phyloP scores from a whole-genome alignment of 92 coral and sea anemone species.

The Isaurus tuberculatus region DNA sequence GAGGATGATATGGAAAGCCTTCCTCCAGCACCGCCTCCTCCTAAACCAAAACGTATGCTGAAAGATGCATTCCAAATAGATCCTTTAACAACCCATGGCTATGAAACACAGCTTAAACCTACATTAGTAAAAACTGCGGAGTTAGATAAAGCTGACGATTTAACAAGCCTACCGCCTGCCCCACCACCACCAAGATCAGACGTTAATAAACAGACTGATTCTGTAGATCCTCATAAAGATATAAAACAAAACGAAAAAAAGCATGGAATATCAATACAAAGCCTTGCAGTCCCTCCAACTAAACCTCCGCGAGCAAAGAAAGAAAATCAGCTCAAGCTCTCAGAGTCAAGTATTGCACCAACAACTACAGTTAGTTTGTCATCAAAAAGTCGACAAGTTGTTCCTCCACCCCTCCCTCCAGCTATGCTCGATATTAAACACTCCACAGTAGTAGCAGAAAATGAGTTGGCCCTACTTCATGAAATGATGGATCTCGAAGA shows the following conservation, averaged over 20 bases:
- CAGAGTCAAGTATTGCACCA: not conserved
- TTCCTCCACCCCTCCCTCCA: slow-evolving; percentile 26
- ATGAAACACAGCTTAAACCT: not conserved
- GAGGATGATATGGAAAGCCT: slow-evolving; percentile 62
- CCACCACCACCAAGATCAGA: slow-evolving; percentile 34
- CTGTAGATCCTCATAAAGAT: not conserved
- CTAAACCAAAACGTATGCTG: slow-evolving; percentile 41
- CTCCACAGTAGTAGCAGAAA: slow-evolving; percentile 19
- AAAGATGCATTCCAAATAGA: not conserved
- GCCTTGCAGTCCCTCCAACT: slow-evolving; percentile 8
- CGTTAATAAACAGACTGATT: not conserved
- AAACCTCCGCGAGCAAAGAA: slow-evolving; percentile 38
- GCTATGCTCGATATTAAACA: slow-evolving; percentile 4
- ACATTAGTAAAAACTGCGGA: not conserved
- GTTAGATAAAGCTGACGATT: slow-evolving; percentile 58
- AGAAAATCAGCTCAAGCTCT: not conserved
- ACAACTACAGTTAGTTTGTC: not conserved
- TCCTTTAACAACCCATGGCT: not conserved
- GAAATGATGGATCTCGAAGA: slow-evolving; percentile 70
- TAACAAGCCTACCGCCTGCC: slow-evolving; percentile 60
- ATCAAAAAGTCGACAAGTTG: not conserved
- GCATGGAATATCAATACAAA: not conserved
- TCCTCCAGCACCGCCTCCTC: slow-evolving; percentile 63
- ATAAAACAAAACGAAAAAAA: not conserved
- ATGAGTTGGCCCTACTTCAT: slow-evolving; percentile 67